These are phyloP conservation scores for Noctua janthe DNA, from an alignment of 2,888 invertebrate genomes.

Conservation along the genomic window DNA sequence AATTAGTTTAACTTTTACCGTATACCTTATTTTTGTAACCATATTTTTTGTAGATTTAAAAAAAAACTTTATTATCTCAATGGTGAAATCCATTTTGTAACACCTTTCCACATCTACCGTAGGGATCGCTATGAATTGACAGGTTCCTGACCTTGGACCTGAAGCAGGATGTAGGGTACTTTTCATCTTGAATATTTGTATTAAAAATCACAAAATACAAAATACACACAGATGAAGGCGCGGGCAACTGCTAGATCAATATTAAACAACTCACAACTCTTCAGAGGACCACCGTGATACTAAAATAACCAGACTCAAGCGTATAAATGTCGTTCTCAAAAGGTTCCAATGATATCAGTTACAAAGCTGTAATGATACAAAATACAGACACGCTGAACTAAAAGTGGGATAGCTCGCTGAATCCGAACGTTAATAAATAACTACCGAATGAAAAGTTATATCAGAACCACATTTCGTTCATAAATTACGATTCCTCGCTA, in stretches of 20 bases:
- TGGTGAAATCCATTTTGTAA: neutral
- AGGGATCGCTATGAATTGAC: neutral
- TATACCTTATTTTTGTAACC: no score
- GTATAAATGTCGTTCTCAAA: conserved; percentile 35
- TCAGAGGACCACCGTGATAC: conserved; percentile 1
- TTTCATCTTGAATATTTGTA: no score
- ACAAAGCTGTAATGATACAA: conserved; percentile 29
- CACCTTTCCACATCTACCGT: neutral
- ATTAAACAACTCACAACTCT: neutral
- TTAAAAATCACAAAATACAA: neutral
- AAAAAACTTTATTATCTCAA: no score
- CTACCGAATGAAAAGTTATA: conserved; percentile 63
- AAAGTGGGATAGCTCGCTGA: conserved; percentile 42
- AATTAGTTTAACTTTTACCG: conserved; percentile 36
- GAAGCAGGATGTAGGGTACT: neutral
- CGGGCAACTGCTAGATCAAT: neutral
- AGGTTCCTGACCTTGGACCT: neutral
- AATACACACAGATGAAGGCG: neutral
- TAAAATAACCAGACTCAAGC: conserved; percentile 25
- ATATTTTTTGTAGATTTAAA: neutral
- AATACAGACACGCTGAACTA: conserved; percentile 30
- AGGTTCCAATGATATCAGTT: conserved; percentile 32
- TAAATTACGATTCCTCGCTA: conserved; percentile 60
- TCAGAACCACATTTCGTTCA: conserved; percentile 58
- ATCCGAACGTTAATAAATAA: conserved; percentile 62